Evolutionary conservation across 2,797 vertebrate species (phyloP).

Genomic region (Spheniscus humboldti): DNA sequence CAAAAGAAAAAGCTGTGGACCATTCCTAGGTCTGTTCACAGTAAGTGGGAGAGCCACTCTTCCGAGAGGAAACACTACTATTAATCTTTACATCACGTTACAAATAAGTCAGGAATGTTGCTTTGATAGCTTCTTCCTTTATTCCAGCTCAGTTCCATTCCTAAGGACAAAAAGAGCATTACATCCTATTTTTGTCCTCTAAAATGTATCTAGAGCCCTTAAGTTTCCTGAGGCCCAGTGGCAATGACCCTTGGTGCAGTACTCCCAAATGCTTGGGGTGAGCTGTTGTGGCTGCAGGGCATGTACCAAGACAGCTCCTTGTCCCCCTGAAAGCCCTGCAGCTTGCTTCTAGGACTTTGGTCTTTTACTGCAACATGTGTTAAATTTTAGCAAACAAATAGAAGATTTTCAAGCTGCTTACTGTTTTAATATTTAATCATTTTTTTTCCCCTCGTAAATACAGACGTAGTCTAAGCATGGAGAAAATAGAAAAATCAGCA

Average conservation of each 20-base stretch:
- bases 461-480: background rate
- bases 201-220: background rate
- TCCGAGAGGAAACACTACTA: background rate
- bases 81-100: background rate
- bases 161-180: background rate
- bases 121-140: background rate
- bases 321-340: slow-evolving; percentile 16
- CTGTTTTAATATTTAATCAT: slow-evolving; percentile 52
- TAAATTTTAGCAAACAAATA: slow-evolving; percentile 51
- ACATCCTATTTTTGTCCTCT: background rate
- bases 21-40: background rate
- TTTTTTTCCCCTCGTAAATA: background rate
- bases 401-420: background rate
- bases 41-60: background rate
- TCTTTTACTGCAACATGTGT: background rate
- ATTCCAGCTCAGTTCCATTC: background rate
- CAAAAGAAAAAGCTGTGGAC: background rate
- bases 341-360: slow-evolving; percentile 19
- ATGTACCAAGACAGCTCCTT: background rate
- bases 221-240: background rate
- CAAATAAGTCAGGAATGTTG: background rate
- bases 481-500: slow-evolving; percentile 28
- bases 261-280: background rate
- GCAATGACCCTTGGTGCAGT: background rate
- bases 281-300: background rate